A percentile compares a stretch with the other conserved stretches of the same genome.
phyloP scores from a whole-genome alignment of 2,113 vertebrate species.

The Halichoeres trimaculatus region DNA sequence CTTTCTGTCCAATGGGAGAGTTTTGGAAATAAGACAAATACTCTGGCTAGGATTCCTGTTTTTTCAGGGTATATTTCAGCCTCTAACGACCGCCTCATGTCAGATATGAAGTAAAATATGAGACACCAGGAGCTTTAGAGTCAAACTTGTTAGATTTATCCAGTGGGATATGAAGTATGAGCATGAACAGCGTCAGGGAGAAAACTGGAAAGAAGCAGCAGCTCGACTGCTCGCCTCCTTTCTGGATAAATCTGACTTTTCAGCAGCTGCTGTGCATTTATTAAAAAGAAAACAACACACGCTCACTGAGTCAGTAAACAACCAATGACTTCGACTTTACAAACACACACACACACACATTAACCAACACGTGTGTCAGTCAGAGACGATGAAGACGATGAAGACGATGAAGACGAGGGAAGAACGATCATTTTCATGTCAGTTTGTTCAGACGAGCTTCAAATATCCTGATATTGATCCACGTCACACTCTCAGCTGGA shows the following conservation, averaged over 20 bases:
- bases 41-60: too few relatives aligned
- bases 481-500: slow-evolving; percentile 40
- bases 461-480: slow-evolving; percentile 61
- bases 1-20: too few relatives aligned
- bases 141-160: background rate
- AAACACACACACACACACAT: slow-evolving; percentile 6
- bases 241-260: background rate
- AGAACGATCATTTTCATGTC: slow-evolving; percentile 44
- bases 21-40: too few relatives aligned
- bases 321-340: too few relatives aligned
- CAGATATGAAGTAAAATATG: background rate
- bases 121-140: background rate
- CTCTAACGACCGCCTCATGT: background rate
- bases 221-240: background rate
- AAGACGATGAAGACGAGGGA: slow-evolving; percentile 7
- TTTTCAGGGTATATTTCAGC: background rate
- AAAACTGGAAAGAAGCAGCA: background rate
- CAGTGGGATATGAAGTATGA: too few relatives aligned
- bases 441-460: slow-evolving; percentile 41
- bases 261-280: slow-evolving; percentile 11
- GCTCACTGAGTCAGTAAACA: too few relatives aligned
- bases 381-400: slow-evolving; percentile 14
- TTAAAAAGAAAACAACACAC: too few relatives aligned
- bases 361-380: slow-evolving; percentile 28
- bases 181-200: background rate